A percentile compares a stretch with the other conserved stretches of the same genome.
Conservation (phyloP, 2,888 invertebrate genomes). For the Cheilosia variabilis region DNA sequence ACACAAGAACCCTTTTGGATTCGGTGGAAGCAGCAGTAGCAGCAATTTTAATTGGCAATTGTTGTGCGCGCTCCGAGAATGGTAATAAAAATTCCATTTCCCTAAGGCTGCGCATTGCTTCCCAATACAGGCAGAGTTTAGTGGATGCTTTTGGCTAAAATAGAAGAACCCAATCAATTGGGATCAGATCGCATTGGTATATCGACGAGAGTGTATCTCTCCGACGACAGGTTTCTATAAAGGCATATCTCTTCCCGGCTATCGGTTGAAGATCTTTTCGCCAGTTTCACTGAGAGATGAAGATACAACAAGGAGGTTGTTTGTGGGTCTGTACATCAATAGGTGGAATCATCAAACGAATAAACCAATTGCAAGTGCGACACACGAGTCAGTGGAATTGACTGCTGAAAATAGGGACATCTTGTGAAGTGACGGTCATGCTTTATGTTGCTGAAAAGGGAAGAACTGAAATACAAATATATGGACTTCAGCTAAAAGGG, state of each 20-base stretch:
- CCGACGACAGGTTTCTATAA: slow-evolving; percentile 41
- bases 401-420: slow-evolving; percentile 3
- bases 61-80: slow-evolving; percentile 79
- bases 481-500: too few relatives aligned
- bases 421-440: slow-evolving; percentile 56
- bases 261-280: slow-evolving; percentile 58
- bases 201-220: slow-evolving; percentile 38
- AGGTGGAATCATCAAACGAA: slow-evolving; percentile 66
- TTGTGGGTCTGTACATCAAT: slow-evolving; percentile 54
- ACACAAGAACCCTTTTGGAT: slow-evolving; percentile 79
- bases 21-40: slow-evolving; percentile 79
- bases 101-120: slow-evolving; percentile 21
- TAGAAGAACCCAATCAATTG: slow-evolving; percentile 66
- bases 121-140: slow-evolving; percentile 23
- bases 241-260: slow-evolving; percentile 50
- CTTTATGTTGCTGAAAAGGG: slow-evolving; percentile 18
- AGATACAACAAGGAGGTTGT: slow-evolving; percentile 64
- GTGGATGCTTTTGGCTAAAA: slow-evolving; percentile 53
- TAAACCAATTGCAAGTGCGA: slow-evolving; percentile 69
- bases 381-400: slow-evolving; percentile 45
- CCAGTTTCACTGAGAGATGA: slow-evolving; percentile 43
- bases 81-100: slow-evolving; percentile 80
- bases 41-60: slow-evolving; percentile 82
- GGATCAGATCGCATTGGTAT: slow-evolving; percentile 28
- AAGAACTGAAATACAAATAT: too few relatives aligned